Evolutionary conservation across 1,140 invertebrate species (phyloP).

Genomic region (Nephotettix cincticeps): DNA sequence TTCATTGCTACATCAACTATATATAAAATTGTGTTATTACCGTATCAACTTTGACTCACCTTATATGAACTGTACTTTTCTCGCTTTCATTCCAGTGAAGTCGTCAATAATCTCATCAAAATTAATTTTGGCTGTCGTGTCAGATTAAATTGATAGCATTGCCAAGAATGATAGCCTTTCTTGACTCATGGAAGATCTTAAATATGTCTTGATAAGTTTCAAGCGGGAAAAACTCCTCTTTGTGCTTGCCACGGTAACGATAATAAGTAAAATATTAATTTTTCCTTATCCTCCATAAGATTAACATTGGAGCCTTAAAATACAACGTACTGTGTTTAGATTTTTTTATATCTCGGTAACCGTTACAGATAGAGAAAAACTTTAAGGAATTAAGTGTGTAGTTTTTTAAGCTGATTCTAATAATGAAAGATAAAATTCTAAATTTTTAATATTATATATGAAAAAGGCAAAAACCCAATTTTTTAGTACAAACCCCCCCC

Average conservation of each 20-base stretch:
- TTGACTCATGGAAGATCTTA: slow-evolving; percentile 6
- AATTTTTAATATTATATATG: too few relatives aligned
- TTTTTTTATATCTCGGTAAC: too few relatives aligned
- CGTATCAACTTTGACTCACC: not conserved
- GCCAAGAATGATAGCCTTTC: slow-evolving; percentile 15
- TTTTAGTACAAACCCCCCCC: too few relatives aligned
- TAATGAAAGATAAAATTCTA: too few relatives aligned
- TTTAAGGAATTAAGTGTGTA: too few relatives aligned
- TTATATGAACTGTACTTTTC: slow-evolving; percentile 5
- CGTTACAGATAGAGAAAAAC: too few relatives aligned
- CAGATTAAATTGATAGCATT: slow-evolving; percentile 5
- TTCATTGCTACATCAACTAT: not conserved
- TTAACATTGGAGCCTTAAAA: too few relatives aligned
- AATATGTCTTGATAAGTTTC: slow-evolving; percentile 8
- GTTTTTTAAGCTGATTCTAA: too few relatives aligned
- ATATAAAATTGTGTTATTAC: not conserved
- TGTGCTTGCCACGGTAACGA: slow-evolving; percentile 4
- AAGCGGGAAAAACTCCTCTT: not conserved
- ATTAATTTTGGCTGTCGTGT: not conserved
- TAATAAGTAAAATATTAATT: not conserved
- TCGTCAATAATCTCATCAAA: not conserved
- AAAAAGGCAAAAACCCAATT: too few relatives aligned
- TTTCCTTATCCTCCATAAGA: too few relatives aligned
- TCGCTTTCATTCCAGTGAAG: slow-evolving; percentile 11
- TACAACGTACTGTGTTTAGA: too few relatives aligned